Conservation (phyloP, 2,113 vertebrate species). For the Onychorhynchus coronatus region DNA sequence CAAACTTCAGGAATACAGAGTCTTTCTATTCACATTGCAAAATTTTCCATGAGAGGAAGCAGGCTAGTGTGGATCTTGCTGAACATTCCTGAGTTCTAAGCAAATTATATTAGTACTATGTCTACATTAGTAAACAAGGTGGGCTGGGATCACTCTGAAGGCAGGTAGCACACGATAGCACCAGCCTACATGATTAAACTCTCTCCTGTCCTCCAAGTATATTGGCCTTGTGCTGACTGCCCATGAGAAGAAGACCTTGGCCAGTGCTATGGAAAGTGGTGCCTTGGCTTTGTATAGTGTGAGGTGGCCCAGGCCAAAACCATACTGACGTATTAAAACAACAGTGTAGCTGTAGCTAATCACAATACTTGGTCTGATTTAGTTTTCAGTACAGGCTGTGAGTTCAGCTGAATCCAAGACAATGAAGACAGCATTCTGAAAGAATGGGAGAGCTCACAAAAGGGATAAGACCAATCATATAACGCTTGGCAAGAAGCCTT, state of each 20-base stretch:
- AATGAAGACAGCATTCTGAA: neutral
- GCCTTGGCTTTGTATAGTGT: neutral
- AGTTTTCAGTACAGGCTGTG: neutral
- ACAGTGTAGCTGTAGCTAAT: neutral
- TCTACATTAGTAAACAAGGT: neutral
- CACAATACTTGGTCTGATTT: neutral
- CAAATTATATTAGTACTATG: neutral
- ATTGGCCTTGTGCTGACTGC: neutral
- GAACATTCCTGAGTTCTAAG: neutral
- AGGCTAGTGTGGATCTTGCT: neutral
- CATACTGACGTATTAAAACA: neutral
- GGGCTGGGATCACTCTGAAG: neutral
- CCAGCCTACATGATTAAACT: neutral
- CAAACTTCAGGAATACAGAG: neutral
- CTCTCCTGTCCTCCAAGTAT: neutral
- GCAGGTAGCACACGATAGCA: neutral
- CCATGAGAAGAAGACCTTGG: neutral
- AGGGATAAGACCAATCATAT: rapidly evolving
- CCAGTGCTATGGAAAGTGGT: neutral
- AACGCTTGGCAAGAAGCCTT: neutral
- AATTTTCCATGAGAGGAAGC: neutral
- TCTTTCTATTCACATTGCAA: neutral
- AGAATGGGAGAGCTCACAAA: neutral
- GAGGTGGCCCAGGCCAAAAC: neutral
- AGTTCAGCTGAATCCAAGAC: neutral